Conservation (phyloP, 2,888 invertebrate genomes). For the Therioaphis trifolii region DNA sequence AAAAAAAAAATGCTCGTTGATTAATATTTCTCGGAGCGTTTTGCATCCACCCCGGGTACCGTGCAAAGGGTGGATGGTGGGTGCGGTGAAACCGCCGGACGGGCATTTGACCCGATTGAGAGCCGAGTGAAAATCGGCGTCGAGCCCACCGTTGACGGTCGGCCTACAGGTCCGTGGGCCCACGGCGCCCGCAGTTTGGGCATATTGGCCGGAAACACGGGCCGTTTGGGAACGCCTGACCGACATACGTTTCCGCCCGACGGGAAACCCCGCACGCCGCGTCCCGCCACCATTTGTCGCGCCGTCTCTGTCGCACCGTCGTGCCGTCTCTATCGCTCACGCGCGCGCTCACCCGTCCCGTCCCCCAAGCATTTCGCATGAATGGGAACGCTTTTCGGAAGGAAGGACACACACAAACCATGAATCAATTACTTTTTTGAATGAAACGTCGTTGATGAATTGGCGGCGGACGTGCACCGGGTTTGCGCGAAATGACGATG, state of each 20-base stretch:
- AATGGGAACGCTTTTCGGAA: conserved; percentile 63
- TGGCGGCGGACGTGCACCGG: conserved; percentile 62
- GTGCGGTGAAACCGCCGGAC: too few relatives aligned
- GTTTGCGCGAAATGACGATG: conserved; percentile 74
- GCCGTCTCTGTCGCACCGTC: conserved; percentile 32
- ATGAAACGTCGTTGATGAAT: conserved; percentile 63
- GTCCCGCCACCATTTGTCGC: not conserved
- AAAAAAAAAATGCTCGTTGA: too few relatives aligned
- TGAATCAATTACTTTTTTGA: conserved; percentile 63
- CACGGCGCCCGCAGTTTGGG: conserved; percentile 11
- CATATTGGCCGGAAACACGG: conserved; percentile 55
- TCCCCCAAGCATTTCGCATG: conserved; percentile 61
- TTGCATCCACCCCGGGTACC: too few relatives aligned
- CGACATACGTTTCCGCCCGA: conserved; percentile 63
- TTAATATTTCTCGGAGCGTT: too few relatives aligned
- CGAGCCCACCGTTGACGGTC: too few relatives aligned
- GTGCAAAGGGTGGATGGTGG: too few relatives aligned
- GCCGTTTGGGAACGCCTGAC: conserved; percentile 58
- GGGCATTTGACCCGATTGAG: too few relatives aligned
- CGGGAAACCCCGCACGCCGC: conserved; percentile 57
- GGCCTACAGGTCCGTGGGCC: not conserved
- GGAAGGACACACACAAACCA: conserved; percentile 62
- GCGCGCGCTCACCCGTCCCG: conserved; percentile 58
- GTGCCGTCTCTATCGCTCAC: conserved; percentile 9
- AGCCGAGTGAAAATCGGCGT: not conserved